Conservation (phyloP, 2,113 vertebrate species). For the Corythaeola cristata region DNA sequence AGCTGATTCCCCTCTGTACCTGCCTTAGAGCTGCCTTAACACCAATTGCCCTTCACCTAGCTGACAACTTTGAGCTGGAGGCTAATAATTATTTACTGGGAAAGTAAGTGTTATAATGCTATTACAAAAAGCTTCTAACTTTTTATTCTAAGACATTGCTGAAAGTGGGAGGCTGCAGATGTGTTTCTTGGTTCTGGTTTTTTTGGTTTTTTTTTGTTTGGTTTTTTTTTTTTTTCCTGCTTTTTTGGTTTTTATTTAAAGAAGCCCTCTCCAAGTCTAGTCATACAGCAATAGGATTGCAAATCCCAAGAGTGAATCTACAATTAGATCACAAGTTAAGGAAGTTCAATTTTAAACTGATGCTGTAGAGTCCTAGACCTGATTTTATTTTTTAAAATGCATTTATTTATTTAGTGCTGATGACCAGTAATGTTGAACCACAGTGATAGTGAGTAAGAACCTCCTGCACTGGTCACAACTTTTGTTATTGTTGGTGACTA, state of each 20-base stretch:
- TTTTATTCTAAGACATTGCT: not conserved
- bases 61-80: not conserved
- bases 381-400: not conserved
- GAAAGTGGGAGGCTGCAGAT: not conserved
- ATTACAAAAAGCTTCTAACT: not conserved
- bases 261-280: not conserved
- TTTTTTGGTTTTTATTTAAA: not conserved
- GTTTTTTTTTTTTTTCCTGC: not conserved
- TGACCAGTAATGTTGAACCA: not conserved
- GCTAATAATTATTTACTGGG: not conserved
- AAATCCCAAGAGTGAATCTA: not conserved
- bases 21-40: not conserved
- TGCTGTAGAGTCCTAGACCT: not conserved
- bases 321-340: not conserved
- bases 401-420: not conserved
- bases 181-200: not conserved
- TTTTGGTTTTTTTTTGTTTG: too few relatives aligned
- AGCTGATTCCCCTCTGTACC: not conserved
- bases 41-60: not conserved
- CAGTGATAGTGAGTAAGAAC: not conserved
- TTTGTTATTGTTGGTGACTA: not conserved
- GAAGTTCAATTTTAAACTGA: not conserved
- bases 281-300: not conserved
- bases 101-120: not conserved
- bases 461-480: not conserved